phyloP scores from a whole-genome alignment of 1,140 invertebrate genomes.

The Cryptotermes secundus region DNA sequence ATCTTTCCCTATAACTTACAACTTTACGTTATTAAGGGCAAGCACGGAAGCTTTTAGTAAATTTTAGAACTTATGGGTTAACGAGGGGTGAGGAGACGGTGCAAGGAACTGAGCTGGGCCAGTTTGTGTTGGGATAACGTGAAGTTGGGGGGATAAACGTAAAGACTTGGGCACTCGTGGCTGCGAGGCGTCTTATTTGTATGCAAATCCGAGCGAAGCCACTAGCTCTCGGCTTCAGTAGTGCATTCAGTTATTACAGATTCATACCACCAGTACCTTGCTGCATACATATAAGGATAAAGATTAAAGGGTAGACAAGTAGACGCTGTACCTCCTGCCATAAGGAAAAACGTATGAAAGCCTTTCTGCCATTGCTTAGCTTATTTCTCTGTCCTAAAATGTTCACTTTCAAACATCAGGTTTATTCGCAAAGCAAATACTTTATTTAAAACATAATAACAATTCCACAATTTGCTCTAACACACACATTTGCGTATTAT shows the following conservation, averaged over 20 bases:
- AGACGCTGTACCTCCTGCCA: background rate
- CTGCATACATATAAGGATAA: slow-evolving; percentile 16
- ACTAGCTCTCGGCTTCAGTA: background rate
- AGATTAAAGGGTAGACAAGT: slow-evolving; percentile 16
- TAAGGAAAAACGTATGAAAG: background rate
- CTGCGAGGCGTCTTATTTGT: background rate
- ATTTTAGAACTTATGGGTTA: background rate
- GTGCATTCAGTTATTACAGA: slow-evolving; percentile 9
- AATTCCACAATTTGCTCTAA: too few species aligned
- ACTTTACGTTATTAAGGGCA: background rate
- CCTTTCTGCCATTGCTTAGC: background rate
- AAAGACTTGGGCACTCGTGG: background rate
- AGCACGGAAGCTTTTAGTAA: background rate
- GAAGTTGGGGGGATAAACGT: background rate
- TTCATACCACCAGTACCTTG: slow-evolving; percentile 1
- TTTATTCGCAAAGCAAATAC: background rate
- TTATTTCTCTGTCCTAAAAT: background rate
- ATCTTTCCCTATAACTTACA: slow-evolving; percentile 1
- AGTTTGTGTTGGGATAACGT: background rate
- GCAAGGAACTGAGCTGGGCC: background rate
- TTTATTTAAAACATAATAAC: background rate
- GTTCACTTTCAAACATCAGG: background rate
- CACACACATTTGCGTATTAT: too few species aligned
- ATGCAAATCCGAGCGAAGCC: slow-evolving; percentile 11
- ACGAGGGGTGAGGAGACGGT: background rate